phyloP scores from a whole-genome alignment of 2,797 vertebrate genomes.

The Pangasius djambal region DNA sequence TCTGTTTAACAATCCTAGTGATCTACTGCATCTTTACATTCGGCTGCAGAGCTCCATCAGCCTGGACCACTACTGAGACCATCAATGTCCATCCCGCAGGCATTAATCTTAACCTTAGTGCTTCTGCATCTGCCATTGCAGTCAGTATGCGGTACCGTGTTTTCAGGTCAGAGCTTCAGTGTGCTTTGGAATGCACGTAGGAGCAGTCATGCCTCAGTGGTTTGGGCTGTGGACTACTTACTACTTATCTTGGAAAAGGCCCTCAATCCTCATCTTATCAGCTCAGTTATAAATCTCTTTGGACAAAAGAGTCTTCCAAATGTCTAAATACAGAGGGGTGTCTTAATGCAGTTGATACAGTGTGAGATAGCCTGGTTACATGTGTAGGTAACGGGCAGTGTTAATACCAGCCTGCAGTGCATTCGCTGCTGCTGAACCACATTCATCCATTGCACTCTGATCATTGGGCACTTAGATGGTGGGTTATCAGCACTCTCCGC shows the following conservation, averaged over 20 bases:
- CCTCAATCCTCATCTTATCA: slow-evolving; percentile 4
- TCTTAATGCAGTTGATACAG: neutral
- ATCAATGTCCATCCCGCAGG: neutral
- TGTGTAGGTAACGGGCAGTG: neutral
- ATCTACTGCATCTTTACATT: slow-evolving; percentile 9
- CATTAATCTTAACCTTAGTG: neutral
- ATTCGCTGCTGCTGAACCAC: neutral
- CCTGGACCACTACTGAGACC: neutral
- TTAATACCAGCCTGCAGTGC: neutral
- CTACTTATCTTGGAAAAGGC: neutral
- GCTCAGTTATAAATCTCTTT: neutral
- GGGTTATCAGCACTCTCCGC: neutral
- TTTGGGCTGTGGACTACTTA: neutral
- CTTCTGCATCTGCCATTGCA: neutral
- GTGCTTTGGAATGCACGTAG: neutral
- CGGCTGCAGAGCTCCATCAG: neutral
- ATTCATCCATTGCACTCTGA: neutral
- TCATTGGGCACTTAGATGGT: neutral
- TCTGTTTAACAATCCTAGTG: slow-evolving; percentile 6
- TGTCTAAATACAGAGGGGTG: neutral
- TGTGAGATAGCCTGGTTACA: neutral
- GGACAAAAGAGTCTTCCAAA: neutral
- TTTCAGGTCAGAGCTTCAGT: slow-evolving; percentile 5
- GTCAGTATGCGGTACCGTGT: neutral
- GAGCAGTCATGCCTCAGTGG: neutral